Conservation (phyloP, 2,888 invertebrate species). For the Tillus elongatus region DNA sequence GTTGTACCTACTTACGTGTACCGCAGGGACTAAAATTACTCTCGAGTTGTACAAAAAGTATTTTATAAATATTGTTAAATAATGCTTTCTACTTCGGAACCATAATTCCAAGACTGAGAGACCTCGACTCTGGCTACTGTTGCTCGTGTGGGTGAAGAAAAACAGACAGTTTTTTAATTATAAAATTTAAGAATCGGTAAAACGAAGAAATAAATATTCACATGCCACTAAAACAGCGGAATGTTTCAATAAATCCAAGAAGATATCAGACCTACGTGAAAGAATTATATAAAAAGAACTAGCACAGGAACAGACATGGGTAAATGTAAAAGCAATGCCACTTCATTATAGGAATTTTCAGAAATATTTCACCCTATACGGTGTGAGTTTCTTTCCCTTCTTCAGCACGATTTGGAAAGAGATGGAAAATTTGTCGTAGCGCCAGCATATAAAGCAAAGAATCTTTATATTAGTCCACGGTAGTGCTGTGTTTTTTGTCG, state of each 20-base stretch:
- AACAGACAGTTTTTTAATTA: no score
- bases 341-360: constrained; percentile 28
- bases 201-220: not conserved
- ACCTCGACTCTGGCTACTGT: no score
- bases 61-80: no score
- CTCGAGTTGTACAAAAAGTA: no score
- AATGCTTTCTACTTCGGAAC: no score
- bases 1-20: no score
- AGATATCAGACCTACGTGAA: constrained; percentile 18
- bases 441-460: constrained; percentile 23
- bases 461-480: constrained; percentile 34
- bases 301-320: constrained; percentile 20
- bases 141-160: no score
- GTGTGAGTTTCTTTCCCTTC: constrained; percentile 2
- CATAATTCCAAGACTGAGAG: no score
- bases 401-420: no score
- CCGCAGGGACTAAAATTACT: no score
- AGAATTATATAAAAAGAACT: constrained; percentile 15
- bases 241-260: constrained; percentile 22
- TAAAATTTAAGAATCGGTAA: no score
- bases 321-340: constrained; percentile 27
- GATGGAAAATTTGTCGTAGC: no score
- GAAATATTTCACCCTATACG: constrained; percentile 17
- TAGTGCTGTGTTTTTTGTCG: constrained; percentile 37
- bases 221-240: constrained; percentile 10